Conservation (phyloP, 2,113 vertebrate species). For the Pterocles orientalis region DNA sequence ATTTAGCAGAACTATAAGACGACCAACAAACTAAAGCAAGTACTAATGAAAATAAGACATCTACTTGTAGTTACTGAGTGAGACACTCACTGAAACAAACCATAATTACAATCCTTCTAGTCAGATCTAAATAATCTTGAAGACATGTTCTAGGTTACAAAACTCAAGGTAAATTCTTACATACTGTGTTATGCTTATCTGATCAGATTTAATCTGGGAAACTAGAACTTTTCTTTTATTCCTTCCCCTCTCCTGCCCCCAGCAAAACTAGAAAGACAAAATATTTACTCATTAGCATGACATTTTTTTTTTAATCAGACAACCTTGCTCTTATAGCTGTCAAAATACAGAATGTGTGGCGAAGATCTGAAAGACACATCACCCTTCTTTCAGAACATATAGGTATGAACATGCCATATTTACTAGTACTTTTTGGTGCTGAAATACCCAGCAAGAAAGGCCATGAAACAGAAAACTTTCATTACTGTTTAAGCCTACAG, state of each 20-base stretch:
- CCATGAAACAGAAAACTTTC: neutral
- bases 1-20: neutral
- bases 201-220: neutral
- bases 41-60: neutral
- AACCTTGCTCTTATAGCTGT: neutral
- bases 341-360: neutral
- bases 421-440: neutral
- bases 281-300: neutral
- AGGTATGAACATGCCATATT: neutral
- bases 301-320: neutral
- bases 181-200: neutral
- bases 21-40: neutral
- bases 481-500: neutral
- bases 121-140: neutral
- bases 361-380: neutral
- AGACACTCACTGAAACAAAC: neutral
- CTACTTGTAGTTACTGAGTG: accelerated
- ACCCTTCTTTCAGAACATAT: neutral
- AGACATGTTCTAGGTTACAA: neutral
- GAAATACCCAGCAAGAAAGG: neutral
- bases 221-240: neutral
- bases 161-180: neutral
- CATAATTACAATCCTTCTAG: neutral
- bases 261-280: neutral
- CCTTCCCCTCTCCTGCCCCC: accelerated